Evolutionary conservation across 2,888 invertebrate genomes (phyloP).

Genomic region (Incurvaria masculella): DNA sequence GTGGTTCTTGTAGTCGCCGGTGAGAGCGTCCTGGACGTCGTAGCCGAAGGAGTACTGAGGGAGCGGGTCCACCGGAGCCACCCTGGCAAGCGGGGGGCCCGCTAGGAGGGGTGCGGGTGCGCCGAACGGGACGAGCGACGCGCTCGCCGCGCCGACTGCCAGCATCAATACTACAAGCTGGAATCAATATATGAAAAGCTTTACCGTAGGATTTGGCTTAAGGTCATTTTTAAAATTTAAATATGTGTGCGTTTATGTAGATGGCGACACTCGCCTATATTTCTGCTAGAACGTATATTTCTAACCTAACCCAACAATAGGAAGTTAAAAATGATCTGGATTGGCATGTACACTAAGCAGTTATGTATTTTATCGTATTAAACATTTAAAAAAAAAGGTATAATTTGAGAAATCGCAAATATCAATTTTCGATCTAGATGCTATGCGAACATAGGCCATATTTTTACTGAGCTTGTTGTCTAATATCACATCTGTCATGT

Average conservation of each 20-base stretch:
- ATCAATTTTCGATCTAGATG: too few species aligned
- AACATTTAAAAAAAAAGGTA: too few species aligned
- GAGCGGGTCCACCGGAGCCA: slow-evolving; percentile 34
- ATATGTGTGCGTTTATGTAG: background rate
- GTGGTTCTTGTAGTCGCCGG: slow-evolving; percentile 59
- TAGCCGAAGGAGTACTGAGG: slow-evolving; percentile 59
- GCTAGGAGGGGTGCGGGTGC: slow-evolving; percentile 11
- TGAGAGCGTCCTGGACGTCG: slow-evolving; percentile 55
- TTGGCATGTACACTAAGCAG: slow-evolving; percentile 4
- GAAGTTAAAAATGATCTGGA: slow-evolving; percentile 9
- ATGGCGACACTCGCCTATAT: background rate
- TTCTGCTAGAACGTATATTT: background rate
- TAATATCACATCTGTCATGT: too few species aligned
- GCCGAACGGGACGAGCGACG: slow-evolving; percentile 36
- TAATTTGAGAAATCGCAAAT: too few species aligned
- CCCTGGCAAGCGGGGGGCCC: slow-evolving; percentile 24
- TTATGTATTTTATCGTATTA: background rate
- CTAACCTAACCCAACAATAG: background rate
- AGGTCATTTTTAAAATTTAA: background rate
- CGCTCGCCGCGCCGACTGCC: slow-evolving; percentile 32
- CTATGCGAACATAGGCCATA: too few species aligned
- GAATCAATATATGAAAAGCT: slow-evolving; percentile 19
- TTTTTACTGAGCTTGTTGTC: too few species aligned
- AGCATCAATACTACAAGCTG: slow-evolving; percentile 53
- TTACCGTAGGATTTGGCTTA: background rate